Conservation (phyloP, 2,888 invertebrate species). For the Druceiella hillmani region DNA sequence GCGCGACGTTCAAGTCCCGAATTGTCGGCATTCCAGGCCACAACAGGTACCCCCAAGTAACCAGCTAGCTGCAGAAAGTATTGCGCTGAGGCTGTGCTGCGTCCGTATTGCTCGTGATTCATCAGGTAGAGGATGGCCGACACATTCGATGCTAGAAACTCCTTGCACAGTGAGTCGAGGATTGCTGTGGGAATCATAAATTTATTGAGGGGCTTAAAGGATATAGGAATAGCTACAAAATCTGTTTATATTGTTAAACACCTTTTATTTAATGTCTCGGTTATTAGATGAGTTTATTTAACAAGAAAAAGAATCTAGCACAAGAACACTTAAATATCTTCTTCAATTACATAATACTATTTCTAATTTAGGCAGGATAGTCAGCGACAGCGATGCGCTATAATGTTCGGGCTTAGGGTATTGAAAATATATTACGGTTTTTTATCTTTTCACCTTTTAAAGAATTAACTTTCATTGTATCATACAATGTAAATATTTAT, state of each 20-base stretch:
- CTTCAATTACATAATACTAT: too few species aligned
- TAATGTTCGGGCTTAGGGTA: too few species aligned
- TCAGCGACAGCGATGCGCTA: too few species aligned
- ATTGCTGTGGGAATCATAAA: slow-evolving; percentile 58
- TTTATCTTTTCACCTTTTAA: too few species aligned
- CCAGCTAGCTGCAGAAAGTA: slow-evolving; percentile 91
- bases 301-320: neutral
- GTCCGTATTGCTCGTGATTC: slow-evolving; percentile 91
- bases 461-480: too few species aligned
- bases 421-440: too few species aligned
- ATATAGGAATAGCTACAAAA: neutral
- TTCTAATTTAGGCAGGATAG: too few species aligned
- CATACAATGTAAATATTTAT: too few species aligned
- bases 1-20: slow-evolving; percentile 78
- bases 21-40: slow-evolving; percentile 97
- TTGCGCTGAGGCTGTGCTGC: slow-evolving; percentile 90
- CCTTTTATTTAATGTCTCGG: too few species aligned
- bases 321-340: too few species aligned
- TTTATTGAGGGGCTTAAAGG: neutral
- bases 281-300: too few species aligned
- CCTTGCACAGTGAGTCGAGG: slow-evolving; percentile 81
- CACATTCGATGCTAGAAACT: slow-evolving; percentile 83
- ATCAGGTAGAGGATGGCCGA: slow-evolving; percentile 91
- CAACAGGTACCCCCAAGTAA: slow-evolving; percentile 92
- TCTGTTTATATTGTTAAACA: too few species aligned